Evolutionary conservation across 2,888 invertebrate species (phyloP), one percentile per base, ranked within the genome.

Genomic region (Dicyrtoma fusca): DNA sequence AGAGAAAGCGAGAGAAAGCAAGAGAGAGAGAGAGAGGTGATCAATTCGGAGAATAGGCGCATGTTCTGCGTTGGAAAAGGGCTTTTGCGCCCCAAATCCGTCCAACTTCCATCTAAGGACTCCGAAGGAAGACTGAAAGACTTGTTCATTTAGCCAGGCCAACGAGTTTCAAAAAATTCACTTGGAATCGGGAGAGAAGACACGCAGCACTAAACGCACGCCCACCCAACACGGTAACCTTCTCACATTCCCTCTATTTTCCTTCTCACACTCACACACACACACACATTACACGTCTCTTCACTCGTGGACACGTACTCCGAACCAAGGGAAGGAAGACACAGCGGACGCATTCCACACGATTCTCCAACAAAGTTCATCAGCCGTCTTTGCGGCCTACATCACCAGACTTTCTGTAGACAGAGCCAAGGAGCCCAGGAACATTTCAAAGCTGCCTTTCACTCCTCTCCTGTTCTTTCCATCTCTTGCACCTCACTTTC

Each of bases 61-160:
- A 70, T 61, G 62, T 62, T 70, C 69, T 70, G 42, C 59, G 47
- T 61, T 61, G 69, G 69, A 61, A 61, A 69, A 69, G 62, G 63
- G 70, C 70, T 70, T 70, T 70, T 70, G 70, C 70, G 69, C 69
- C 51, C 70, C 70, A 61, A 61, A 62, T 59, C 49, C 49, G 51
- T 17, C 17, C 45, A 47, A 64, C 23, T 69, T 61, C 51, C 61
- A 62, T 23, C 61, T 17, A 49, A 62, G 61, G 59, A 61, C 49
- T 59, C 49, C 21, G 14, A 26, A 47, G 69, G 59, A 49, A 49
- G 61, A 61, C 47, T 49, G 45, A 23, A 17, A n/a, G 42, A 62
- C 49, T 53, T 53, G 62, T 53, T 53, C 51, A 70, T 70, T 62
- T 62, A 70, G 70, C 19, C 4, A 51, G 62, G 21, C 49, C 62